A percentile compares a stretch with the other conserved stretches of the same genome.
Conservation (phyloP, 2,113 vertebrate species). For the Probosciger aterrimus region DNA sequence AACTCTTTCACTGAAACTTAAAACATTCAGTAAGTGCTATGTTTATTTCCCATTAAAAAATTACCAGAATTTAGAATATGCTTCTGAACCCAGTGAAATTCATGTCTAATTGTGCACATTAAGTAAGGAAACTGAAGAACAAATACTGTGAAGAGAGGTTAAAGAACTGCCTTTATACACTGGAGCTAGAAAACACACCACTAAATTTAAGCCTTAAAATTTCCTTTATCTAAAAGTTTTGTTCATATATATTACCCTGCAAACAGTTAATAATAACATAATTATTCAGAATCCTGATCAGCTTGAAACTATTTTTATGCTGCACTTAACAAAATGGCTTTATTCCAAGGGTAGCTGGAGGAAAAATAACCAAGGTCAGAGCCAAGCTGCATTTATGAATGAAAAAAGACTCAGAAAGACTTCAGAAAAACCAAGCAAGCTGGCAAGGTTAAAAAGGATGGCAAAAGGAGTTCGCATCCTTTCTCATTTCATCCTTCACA, state of each 20-base stretch:
- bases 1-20: neutral
- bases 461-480: neutral
- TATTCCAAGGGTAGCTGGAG: neutral
- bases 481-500: neutral
- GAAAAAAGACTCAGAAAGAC: neutral
- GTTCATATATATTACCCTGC: neutral
- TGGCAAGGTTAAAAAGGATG: slow-evolving; percentile 5
- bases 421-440: neutral
- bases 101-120: neutral
- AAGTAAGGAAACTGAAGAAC: neutral
- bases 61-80: neutral
- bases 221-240: neutral
- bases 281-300: neutral
- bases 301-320: neutral
- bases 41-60: neutral
- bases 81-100: neutral
- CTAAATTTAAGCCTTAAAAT: neutral
- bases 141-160: neutral
- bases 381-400: slow-evolving; percentile 9
- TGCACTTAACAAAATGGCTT: neutral
- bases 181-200: neutral
- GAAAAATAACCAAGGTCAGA: slow-evolving; percentile 21
- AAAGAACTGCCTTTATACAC: neutral
- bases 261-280: neutral
- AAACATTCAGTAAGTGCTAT: neutral